Evolutionary conservation across 2,888 invertebrate species (phyloP).

Genomic region (Sinelater perroti): DNA sequence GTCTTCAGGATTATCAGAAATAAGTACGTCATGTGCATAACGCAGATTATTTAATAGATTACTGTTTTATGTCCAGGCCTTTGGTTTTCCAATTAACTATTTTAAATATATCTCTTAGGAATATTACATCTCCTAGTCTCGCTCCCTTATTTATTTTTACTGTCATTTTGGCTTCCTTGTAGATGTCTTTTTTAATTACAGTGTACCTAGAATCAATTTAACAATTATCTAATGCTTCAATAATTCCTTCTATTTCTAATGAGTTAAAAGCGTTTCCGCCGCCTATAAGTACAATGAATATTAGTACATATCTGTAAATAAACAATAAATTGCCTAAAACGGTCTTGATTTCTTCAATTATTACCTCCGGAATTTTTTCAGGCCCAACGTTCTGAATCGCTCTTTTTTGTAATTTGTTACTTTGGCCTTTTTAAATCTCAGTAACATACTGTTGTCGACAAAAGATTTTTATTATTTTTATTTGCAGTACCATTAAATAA

Average conservation of each 20-base stretch:
- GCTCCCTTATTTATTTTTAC: not conserved
- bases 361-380: not conserved
- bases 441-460: too few species aligned
- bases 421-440: too few species aligned
- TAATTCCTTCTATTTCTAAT: not conserved
- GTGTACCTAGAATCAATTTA: not conserved
- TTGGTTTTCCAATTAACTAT: not conserved
- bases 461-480: too few species aligned
- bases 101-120: conserved; percentile 1
- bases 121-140: not conserved
- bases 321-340: too few species aligned
- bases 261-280: not conserved
- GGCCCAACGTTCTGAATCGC: not conserved
- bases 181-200: not conserved
- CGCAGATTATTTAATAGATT: not conserved
- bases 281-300: not conserved
- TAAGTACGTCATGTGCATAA: not conserved
- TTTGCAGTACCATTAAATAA: too few species aligned
- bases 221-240: not conserved
- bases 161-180: conserved; percentile 1
- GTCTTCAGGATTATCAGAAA: not conserved
- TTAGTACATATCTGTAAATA: too few species aligned
- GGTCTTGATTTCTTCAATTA: not conserved
- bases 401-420: too few species aligned
- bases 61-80: not conserved